Evolutionary conservation across 92 coral and sea anemone genomes (phyloP).

Genomic region (Parazoanthus atlanticus): DNA sequence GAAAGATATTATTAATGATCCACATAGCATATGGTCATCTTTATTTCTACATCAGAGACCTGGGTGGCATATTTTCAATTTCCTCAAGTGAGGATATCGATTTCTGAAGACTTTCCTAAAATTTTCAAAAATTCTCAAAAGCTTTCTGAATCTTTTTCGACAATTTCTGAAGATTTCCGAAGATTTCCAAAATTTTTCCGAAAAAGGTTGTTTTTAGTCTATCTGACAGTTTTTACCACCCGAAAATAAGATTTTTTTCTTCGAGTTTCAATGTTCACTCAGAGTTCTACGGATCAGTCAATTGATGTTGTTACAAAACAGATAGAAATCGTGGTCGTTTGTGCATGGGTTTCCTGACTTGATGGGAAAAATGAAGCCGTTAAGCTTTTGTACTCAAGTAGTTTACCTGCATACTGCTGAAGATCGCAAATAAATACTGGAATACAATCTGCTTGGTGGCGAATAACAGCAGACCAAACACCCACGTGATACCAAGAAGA

Average conservation of each 20-base stretch:
- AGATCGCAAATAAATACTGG: conserved; percentile 81
- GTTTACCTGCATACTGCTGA: conserved; percentile 82
- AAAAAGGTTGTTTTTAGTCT: too few relatives aligned
- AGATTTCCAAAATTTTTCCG: too few relatives aligned
- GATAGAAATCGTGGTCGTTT: neutral
- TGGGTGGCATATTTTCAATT: too few relatives aligned
- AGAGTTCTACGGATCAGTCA: neutral
- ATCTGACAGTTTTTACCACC: too few relatives aligned
- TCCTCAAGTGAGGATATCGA: too few relatives aligned
- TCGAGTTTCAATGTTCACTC: neutral
- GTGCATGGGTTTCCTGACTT: neutral
- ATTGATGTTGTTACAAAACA: neutral
- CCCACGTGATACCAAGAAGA: conserved; percentile 89
- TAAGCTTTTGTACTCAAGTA: neutral
- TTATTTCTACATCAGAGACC: too few relatives aligned
- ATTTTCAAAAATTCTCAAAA: too few relatives aligned
- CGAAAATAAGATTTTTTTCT: neutral
- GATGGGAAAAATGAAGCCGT: neutral
- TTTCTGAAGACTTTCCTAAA: too few relatives aligned
- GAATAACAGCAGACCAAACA: conserved; percentile 78
- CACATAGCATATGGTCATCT: too few relatives aligned
- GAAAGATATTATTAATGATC: too few relatives aligned
- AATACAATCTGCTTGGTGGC: conserved; percentile 65
- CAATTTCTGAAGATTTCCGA: too few relatives aligned
- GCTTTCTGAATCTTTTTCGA: too few relatives aligned